These are phyloP conservation scores for Ceyx margarethae DNA, from an alignment of 2,113 vertebrate species.

Conservation along the genomic window DNA sequence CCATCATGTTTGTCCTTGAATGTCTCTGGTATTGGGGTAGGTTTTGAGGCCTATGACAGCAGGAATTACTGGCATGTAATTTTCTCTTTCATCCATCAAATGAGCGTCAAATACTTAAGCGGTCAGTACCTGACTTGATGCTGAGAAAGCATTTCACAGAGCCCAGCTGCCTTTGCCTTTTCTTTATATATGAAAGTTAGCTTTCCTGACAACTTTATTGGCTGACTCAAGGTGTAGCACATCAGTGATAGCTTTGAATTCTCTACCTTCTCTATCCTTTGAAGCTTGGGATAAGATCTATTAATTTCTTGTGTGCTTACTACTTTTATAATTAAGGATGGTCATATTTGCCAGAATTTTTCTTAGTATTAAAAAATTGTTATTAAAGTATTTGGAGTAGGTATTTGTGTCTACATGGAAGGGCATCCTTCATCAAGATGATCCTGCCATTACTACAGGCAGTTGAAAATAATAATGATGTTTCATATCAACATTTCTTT, in stretches of 20 bases:
- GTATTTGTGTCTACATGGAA: not conserved
- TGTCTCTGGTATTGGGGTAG: conserved; percentile 6
- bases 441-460: not conserved
- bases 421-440: not conserved
- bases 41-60: conserved; percentile 48
- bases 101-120: conserved; percentile 13
- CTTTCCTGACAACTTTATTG: conserved; percentile 50
- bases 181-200: conserved; percentile 30
- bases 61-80: conserved; percentile 55
- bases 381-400: not conserved
- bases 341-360: not conserved
- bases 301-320: not conserved
- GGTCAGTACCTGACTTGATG: not conserved
- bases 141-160: conserved; percentile 56
- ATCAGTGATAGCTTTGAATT: conserved; percentile 14
- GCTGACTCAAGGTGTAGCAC: not conserved
- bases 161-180: not conserved
- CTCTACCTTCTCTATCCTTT: not conserved
- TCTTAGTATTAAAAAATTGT: not conserved
- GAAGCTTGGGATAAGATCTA: not conserved
- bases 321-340: not conserved
- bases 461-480: not conserved
- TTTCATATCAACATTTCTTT: not conserved
- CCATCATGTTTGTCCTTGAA: conserved; percentile 53
- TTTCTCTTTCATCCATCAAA: conserved; percentile 63